Evolutionary conservation across 1,140 invertebrate genomes (phyloP).

Genomic region (Ostrea denselamellosa): DNA sequence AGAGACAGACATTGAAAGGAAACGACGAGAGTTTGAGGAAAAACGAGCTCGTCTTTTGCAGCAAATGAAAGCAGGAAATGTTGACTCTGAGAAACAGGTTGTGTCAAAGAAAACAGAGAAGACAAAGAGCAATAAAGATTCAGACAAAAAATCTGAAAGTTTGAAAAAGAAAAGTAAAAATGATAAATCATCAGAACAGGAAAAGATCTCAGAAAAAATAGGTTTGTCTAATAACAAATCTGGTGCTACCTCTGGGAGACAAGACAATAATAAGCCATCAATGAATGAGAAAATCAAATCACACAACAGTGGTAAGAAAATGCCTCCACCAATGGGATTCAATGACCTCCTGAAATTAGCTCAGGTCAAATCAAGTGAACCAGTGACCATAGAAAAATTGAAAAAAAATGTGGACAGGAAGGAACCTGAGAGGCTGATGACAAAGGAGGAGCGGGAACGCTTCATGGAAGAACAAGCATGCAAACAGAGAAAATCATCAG

Average conservation of each 20-base stretch:
- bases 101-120: background rate
- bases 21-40: conserved; percentile 31
- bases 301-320: conserved; percentile 25
- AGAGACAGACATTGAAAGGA: conserved; percentile 23
- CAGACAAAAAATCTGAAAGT: background rate
- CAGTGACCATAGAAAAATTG: conserved; percentile 39
- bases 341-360: conserved; percentile 51
- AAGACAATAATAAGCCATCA: background rate
- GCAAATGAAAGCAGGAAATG: background rate
- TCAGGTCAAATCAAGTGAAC: conserved; percentile 46
- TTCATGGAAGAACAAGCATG: conserved; percentile 32
- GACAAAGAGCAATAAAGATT: background rate
- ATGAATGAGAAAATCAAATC: conserved; percentile 20
- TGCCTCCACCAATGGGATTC: conserved; percentile 50
- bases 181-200: background rate
- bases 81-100: background rate
- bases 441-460: conserved; percentile 28
- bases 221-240: background rate
- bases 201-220: background rate
- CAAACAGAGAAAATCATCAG: conserved; percentile 8
- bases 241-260: background rate
- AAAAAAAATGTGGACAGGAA: background rate
- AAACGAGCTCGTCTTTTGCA: conserved; percentile 19
- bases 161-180: conserved; percentile 7
- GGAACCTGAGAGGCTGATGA: conserved; percentile 39